A percentile compares a stretch with the other conserved stretches of the same genome.
Conservation (phyloP, 2,113 vertebrate species). For the Chaetodon auriga region DNA sequence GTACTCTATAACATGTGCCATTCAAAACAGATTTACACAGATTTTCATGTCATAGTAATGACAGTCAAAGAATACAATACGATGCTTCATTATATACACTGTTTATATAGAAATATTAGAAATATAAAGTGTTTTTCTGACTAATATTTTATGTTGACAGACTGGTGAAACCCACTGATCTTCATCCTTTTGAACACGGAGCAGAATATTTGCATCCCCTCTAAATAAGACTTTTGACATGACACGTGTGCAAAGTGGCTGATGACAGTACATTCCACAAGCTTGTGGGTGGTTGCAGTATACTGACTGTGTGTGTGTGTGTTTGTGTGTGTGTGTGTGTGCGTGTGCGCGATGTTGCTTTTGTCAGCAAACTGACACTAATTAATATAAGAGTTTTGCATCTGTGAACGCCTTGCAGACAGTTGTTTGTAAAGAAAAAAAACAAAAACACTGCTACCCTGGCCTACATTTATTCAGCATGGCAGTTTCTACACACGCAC, state of each 20-base stretch:
- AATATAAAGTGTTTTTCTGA: background rate
- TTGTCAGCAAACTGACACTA: constrained; percentile 36
- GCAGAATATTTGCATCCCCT: background rate
- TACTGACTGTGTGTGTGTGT: constrained; percentile 18
- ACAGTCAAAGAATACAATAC: background rate
- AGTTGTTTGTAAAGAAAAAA: constrained; percentile 30
- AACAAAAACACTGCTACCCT: background rate
- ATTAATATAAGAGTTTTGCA: constrained; percentile 10
- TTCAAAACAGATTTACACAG: background rate
- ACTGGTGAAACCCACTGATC: background rate
- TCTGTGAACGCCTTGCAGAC: constrained; percentile 32
- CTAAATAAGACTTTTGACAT: constrained; percentile 25
- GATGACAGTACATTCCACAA: constrained; percentile 48
- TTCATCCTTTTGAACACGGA: background rate
- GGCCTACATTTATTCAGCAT: constrained; percentile 19
- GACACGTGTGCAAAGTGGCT: constrained; percentile 30
- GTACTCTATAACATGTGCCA: background rate
- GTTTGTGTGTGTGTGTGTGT: background rate
- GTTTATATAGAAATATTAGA: background rate
- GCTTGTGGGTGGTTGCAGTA: background rate
- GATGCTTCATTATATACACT: background rate
- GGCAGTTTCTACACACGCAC: constrained; percentile 14
- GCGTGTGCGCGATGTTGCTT: constrained; percentile 19
- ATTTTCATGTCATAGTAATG: background rate
- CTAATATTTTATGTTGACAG: background rate